Evolutionary conservation across 2,797 vertebrate species (phyloP), one percentile per base, ranked within the genome.

Genomic region (Coreius guichenoti): DNA sequence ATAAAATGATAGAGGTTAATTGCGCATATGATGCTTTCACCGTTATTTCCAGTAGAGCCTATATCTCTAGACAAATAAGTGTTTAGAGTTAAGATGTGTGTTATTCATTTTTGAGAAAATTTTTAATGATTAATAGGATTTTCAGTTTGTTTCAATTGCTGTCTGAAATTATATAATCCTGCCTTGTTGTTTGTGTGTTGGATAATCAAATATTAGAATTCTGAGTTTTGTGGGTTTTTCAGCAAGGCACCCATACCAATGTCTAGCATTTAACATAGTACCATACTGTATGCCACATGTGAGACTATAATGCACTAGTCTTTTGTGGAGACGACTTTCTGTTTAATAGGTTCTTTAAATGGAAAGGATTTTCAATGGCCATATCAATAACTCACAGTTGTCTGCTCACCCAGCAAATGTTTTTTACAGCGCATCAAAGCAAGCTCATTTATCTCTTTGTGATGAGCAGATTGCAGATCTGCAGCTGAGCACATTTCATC

Each of bases 311-410:
- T 58, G 26, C 63, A 33, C 14, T 47, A 47, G 43, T 17, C 39
- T 29, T 81, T 83, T 61, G 65, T 77, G 63, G 23, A 33, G 67
- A 69, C 31, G 29, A 61, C 45, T 61, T 81, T 17, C 58, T 79
- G 75, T 87, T 87, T 26, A 82, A 72, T 89, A 51, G 61, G 75
- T 74, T 51, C 26, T 77, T 89, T 87, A 83, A 83, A 86, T 49
- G 85, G 19, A 81, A 85, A 81, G 14, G 39, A 86, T 88, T 85
- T 84, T 81, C n/a, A 47, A 33, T 87, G 79, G 58, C 84, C 78
- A 47, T 86, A 54, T 87, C 83, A 87, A 70, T 83, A 88, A 84
- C 61, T 86, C 58, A 26, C 69, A 67, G 67, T 69, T 81, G 73
- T 81, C 61, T 61, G 31, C 73, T 85, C 79, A 83, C 33, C 75